These are phyloP conservation scores for Amorpha juglandis DNA, from an alignment of 2,888 invertebrate genomes.

Conservation along the genomic window DNA sequence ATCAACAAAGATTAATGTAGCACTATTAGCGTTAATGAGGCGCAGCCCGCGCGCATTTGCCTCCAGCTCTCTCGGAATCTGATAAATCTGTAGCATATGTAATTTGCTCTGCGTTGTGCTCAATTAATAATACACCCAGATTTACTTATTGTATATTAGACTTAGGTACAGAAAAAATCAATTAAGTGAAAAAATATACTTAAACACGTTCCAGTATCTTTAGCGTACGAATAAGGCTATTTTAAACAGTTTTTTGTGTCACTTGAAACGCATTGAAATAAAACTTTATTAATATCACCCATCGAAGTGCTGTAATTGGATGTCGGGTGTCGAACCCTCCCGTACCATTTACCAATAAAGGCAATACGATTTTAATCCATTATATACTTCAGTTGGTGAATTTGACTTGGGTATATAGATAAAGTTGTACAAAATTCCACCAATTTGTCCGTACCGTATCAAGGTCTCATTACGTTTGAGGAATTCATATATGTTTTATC, in stretches of 20 bases:
- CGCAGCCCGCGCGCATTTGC: constrained; percentile 65
- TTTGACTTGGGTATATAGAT: constrained; percentile 27
- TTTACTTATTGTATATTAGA: too few species aligned
- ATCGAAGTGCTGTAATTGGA: constrained; percentile 29
- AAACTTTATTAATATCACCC: constrained; percentile 60
- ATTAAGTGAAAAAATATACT: too few species aligned
- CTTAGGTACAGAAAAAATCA: too few species aligned
- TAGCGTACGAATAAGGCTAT: constrained; percentile 7
- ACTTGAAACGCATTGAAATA: constrained; percentile 38
- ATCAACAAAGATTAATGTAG: constrained; percentile 70
- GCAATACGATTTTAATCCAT: constrained; percentile 26
- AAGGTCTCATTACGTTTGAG: neutral
- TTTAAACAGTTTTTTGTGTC: constrained; percentile 27
- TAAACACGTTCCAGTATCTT: neutral
- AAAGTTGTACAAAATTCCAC: constrained; percentile 20
- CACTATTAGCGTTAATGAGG: constrained; percentile 74
- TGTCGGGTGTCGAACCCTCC: constrained; percentile 26
- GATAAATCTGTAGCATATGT: constrained; percentile 40
- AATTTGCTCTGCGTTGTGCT: neutral
- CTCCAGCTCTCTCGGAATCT: constrained; percentile 50
- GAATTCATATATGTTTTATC: neutral
- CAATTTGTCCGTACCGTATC: constrained; percentile 10
- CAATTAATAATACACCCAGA: neutral
- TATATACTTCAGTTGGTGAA: constrained; percentile 32
- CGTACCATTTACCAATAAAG: constrained; percentile 24